A percentile compares a stretch with the other conserved stretches of the same genome.
phyloP scores from a whole-genome alignment of 2,888 invertebrate species.

The Torymus tubicola region DNA sequence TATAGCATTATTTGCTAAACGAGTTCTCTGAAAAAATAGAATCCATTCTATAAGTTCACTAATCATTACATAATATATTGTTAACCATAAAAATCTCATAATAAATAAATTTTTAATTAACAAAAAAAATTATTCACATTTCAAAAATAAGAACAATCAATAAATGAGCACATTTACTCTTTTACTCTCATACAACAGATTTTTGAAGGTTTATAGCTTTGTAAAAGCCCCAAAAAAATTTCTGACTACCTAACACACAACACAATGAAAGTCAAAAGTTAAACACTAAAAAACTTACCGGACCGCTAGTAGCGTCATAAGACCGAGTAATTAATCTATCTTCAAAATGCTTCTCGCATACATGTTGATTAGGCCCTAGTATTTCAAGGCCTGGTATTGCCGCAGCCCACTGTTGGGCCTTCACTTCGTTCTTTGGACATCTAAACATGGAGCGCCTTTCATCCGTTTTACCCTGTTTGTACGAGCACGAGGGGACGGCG shows the following conservation, averaged over 20 bases:
- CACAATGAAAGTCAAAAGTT: no score
- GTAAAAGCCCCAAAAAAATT: no score
- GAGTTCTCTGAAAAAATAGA: conserved; percentile 31
- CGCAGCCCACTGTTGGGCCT: conserved; percentile 32
- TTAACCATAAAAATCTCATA: no score
- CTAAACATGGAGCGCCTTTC: conserved; percentile 41
- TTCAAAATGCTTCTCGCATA: conserved; percentile 49
- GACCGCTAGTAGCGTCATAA: neutral
- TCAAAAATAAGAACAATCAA: neutral
- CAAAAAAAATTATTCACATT: neutral
- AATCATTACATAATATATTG: no score
- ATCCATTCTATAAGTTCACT: neutral
- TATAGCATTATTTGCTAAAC: conserved; percentile 31
- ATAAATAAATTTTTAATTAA: conserved; percentile 3
- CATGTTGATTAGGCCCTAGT: neutral
- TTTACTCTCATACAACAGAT: no score
- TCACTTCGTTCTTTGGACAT: conserved; percentile 34
- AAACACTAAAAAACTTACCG: conserved; percentile 17
- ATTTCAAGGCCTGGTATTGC: conserved; percentile 15
- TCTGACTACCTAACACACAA: no score
- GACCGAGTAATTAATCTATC: conserved; percentile 13
- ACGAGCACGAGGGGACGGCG: conserved; percentile 35
- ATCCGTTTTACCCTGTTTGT: conserved; percentile 9
- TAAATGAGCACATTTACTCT: neutral
- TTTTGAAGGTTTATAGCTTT: neutral